These are phyloP conservation scores for Myotis brandtii DNA, from an alignment of 2,113 vertebrate genomes.

Conservation along the genomic window DNA sequence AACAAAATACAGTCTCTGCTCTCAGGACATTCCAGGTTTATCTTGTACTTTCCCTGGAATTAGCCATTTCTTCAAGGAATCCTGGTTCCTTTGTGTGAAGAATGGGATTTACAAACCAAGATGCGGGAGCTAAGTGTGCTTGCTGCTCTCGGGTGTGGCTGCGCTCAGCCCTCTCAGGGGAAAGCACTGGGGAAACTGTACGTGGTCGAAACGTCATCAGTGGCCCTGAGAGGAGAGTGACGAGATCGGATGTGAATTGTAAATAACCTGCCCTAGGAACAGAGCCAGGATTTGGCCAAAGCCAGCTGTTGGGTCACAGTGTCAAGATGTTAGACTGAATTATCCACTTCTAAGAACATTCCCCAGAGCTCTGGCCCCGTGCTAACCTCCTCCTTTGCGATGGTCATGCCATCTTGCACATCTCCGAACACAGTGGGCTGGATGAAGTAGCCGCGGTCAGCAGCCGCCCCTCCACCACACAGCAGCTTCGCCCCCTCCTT, in stretches of 20 bases:
- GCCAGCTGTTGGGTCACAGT: neutral
- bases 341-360: neutral
- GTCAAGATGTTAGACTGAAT: neutral
- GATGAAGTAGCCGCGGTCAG: slow-evolving; percentile 97
- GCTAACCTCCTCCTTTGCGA: slow-evolving; percentile 95
- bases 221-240: neutral
- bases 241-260: neutral
- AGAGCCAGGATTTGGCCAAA: neutral
- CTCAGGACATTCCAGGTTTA: neutral
- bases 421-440: slow-evolving; percentile 97
- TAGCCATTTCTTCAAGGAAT: neutral
- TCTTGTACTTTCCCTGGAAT: neutral
- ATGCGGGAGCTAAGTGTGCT: neutral
- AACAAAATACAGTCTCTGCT: neutral
- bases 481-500: slow-evolving; percentile 95
- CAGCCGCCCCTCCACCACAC: slow-evolving; percentile 93
- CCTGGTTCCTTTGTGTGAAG: neutral
- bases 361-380: fast-evolving
- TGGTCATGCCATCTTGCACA: slow-evolving; percentile 96
- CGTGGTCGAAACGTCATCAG: neutral
- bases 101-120: neutral
- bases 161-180: neutral
- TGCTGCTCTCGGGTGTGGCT: neutral
- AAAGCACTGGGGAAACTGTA: neutral
- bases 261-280: neutral